Base-by-base conservation (phyloP, 2,888 invertebrate species). In the Eretmocerus hayati region DNA sequence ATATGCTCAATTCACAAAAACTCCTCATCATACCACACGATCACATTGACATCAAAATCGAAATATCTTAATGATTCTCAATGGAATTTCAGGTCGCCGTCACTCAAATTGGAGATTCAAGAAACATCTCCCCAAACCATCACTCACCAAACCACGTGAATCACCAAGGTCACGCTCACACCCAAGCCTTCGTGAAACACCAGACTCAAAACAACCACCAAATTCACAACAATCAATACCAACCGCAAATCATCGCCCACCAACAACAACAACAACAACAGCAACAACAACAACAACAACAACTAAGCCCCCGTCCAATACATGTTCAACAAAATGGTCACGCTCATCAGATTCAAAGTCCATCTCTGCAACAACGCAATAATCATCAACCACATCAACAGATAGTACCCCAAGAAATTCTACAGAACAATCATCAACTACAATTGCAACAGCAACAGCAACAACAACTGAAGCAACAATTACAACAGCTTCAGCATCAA, bases 381-480 rank as follows among this genome's bases (percentile, higher is more conserved):
- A 33, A 46, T 11, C 41, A 41, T 2, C 26, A 16, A 19, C 5
- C 15, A 5, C 26, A 41, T 19, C 26, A 30, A 38, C 38, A 38
- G 22, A n/a, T 21, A 9, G 22, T 22, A 19, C 41, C 26, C 9
- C 19, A 19, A 26, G 5, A 23, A 18, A 23, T 15, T 11, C 20
- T 11, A 19, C 20, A 9, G n/a, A 16, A n/a, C 5, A 19, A 20
- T 41, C 5, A 37, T 16, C 15, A 47, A 33, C 21, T 20, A 30
- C 20, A 15, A 39, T 9, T 13, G 11, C 3, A 31, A 18, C 21
- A 46, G 11, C 55, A 55, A 32, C 56, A 50, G 20, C 62, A 60
- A 46, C 63, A 65, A 49, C 65, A 64, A 6, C 61, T 62, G 48
- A 64, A 66, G 18, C 63, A 62, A 8, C 44, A 39, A 2, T 31